Conservation (phyloP, 2,113 vertebrate species). For the Rhinoptilus africanus region DNA sequence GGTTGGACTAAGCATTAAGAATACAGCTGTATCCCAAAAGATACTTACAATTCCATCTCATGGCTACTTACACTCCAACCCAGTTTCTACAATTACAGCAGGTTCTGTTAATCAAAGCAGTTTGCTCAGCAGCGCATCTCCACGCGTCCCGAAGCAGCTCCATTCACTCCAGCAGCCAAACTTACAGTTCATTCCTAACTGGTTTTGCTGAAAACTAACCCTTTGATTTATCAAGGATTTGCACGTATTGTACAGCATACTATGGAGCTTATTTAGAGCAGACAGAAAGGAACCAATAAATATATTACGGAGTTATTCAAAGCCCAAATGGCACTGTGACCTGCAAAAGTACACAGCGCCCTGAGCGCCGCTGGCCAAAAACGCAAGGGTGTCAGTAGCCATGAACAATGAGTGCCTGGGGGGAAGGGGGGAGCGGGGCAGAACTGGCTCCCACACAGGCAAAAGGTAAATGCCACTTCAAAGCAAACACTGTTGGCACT, state of each 20-base stretch:
- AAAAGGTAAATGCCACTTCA: not conserved
- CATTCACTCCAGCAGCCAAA: not conserved
- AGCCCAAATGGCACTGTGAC: slow-evolving; percentile 37
- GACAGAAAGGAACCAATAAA: not conserved
- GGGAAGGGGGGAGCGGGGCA: not conserved
- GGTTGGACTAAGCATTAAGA: not conserved
- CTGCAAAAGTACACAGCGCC: not conserved
- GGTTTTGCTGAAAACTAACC: not conserved
- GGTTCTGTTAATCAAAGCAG: not conserved
- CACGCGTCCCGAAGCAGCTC: not conserved
- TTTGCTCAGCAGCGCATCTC: not conserved
- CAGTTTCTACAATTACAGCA: not conserved
- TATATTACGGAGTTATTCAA: not conserved
- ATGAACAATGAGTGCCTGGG: not conserved
- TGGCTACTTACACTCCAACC: not conserved
- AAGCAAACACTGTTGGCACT: not conserved
- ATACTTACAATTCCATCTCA: not conserved
- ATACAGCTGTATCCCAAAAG: not conserved
- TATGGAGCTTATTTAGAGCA: not conserved
- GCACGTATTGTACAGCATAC: not conserved
- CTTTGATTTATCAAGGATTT: not conserved
- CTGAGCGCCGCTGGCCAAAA: not conserved
- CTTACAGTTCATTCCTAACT: not conserved
- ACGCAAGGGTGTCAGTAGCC: rapidly evolving
- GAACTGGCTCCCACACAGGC: not conserved